Evolutionary conservation across 2,113 vertebrate species (phyloP).

Genomic region (Mugil cephalus): DNA sequence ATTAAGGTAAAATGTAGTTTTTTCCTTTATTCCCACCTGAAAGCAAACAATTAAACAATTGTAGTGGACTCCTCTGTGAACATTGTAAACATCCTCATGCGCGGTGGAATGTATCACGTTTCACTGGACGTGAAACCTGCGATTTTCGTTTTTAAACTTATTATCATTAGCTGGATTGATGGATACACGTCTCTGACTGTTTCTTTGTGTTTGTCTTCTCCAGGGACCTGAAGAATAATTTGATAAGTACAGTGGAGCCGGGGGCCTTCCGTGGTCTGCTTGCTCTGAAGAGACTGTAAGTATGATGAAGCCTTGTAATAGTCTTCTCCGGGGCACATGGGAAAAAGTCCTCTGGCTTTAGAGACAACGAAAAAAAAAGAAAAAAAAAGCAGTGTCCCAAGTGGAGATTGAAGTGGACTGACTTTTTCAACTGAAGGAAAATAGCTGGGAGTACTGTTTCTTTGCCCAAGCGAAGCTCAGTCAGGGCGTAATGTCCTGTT

Average conservation of each 20-base stretch:
- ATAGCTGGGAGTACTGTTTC: slow-evolving; percentile 12
- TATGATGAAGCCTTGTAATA: slow-evolving; percentile 72
- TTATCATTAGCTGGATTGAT: slow-evolving; percentile 9
- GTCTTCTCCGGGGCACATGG: slow-evolving; percentile 38
- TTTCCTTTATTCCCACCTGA: not conserved
- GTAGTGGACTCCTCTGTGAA: slow-evolving; percentile 3
- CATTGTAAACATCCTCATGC: slow-evolving; percentile 14
- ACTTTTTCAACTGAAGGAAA: slow-evolving; percentile 29
- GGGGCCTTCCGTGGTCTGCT: slow-evolving; percentile 88
- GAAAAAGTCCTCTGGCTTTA: slow-evolving; percentile 41
- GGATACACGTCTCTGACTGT: slow-evolving; percentile 13
- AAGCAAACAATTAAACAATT: not conserved
- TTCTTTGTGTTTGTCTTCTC: slow-evolving; percentile 59
- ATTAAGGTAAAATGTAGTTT: not conserved
- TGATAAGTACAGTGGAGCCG: slow-evolving; percentile 89
- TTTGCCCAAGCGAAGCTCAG: not conserved
- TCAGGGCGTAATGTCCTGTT: not conserved
- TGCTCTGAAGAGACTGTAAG: slow-evolving; percentile 88
- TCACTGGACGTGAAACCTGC: slow-evolving; percentile 4
- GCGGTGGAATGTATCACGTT: slow-evolving; percentile 12
- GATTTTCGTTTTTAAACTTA: not conserved
- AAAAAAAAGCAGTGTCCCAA: slow-evolving; percentile 12
- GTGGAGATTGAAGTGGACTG: slow-evolving; percentile 25
- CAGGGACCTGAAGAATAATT: slow-evolving; percentile 91
- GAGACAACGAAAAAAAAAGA: slow-evolving; percentile 12